phyloP scores from a whole-genome alignment of 2,888 invertebrate species.

The Drosophila lacicola region DNA sequence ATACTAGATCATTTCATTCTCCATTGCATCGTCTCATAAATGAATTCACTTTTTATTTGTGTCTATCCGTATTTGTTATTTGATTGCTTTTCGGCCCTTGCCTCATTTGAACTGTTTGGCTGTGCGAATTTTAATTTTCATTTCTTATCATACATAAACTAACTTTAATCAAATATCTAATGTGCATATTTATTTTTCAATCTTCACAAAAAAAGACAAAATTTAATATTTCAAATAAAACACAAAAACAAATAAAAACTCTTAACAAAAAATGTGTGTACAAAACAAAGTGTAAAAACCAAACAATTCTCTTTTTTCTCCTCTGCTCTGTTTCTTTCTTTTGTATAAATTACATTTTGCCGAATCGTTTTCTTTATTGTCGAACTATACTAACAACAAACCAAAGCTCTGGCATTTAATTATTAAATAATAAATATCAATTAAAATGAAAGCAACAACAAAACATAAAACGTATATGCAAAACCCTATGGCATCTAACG shows the following conservation, averaged over 20 bases:
- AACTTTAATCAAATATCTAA: conserved; percentile 27
- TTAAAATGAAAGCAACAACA: conserved; percentile 61
- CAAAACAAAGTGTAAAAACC: conserved; percentile 77
- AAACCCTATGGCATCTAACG: conserved; percentile 56
- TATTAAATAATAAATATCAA: conserved; percentile 73
- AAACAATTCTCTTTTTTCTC: conserved; percentile 78
- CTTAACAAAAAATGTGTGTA: conserved; percentile 70
- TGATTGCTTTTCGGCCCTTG: conserved; percentile 30
- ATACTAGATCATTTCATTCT: conserved; percentile 19
- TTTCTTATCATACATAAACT: conserved; percentile 29
- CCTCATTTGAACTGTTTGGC: conserved; percentile 49
- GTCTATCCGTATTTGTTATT: neutral
- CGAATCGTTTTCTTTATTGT: conserved; percentile 63
- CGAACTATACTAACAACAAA: conserved; percentile 53
- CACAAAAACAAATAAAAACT: conserved; percentile 46
- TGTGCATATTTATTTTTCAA: conserved; percentile 18
- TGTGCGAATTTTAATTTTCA: conserved; percentile 27
- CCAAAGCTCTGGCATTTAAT: conserved; percentile 83
- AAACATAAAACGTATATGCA: conserved; percentile 41
- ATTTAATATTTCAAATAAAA: conserved; percentile 30
- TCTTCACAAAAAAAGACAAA: conserved; percentile 18
- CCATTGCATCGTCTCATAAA: conserved; percentile 31
- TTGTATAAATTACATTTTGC: conserved; percentile 72
- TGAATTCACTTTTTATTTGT: neutral
- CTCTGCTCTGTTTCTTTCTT: conserved; percentile 79